Evolutionary conservation across 2,113 vertebrate species (phyloP).

Genomic region (Pteronura brasiliensis): DNA sequence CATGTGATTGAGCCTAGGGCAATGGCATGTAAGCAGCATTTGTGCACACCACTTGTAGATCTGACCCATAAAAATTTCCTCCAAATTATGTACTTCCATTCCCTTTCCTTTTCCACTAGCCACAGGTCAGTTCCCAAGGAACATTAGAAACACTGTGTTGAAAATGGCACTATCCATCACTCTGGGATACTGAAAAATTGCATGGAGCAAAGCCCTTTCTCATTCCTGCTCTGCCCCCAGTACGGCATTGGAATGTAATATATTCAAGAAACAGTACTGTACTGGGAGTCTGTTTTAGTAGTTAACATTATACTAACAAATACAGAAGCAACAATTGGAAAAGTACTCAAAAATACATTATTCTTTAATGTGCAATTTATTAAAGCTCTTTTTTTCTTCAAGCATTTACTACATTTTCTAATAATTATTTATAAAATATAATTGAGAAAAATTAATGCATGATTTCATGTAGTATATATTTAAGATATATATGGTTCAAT

Average conservation of each 20-base stretch:
- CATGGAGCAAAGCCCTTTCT: not conserved
- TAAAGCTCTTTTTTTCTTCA: not conserved
- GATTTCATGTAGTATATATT: not conserved
- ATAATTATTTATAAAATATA: slow-evolving; percentile 4
- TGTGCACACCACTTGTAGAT: not conserved
- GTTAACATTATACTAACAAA: not conserved
- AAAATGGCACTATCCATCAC: not conserved
- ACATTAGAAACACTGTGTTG: not conserved
- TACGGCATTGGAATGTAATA: not conserved
- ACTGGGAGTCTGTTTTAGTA: not conserved
- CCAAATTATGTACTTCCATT: not conserved
- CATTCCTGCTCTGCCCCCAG: not conserved
- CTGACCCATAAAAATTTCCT: not conserved
- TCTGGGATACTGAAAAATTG: not conserved
- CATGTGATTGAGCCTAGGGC: not conserved
- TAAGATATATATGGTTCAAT: not conserved
- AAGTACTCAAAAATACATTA: not conserved
- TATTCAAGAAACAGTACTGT: not conserved
- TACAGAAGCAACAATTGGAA: not conserved
- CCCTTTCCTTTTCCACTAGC: not conserved
- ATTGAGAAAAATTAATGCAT: not conserved
- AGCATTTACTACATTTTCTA: not conserved
- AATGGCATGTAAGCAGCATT: not conserved
- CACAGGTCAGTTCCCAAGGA: not conserved
- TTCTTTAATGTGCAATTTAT: not conserved